phyloP scores from a whole-genome alignment of 2,888 invertebrate genomes.

The Pristionchus mayeri region DNA sequence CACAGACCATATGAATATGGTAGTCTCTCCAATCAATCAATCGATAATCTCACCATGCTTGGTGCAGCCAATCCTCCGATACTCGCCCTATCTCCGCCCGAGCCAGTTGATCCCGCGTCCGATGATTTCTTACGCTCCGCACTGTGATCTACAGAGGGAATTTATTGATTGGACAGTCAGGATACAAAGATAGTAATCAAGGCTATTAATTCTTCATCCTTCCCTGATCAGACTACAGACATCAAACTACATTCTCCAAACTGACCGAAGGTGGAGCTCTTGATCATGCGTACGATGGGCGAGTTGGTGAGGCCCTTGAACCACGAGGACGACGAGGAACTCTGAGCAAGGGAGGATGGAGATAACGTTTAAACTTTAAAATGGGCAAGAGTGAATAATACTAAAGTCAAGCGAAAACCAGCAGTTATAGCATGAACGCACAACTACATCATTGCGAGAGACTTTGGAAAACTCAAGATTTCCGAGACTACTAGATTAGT shows the following conservation, averaged over 20 bases:
- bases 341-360: too few species aligned
- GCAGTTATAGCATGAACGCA: neutral
- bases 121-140: constrained; percentile 36
- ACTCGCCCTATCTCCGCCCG: constrained; percentile 14
- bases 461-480: too few species aligned
- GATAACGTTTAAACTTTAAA: too few species aligned
- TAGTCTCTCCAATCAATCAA: neutral
- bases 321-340: constrained; percentile 59
- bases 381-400: too few species aligned
- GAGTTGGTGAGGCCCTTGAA: constrained; percentile 70
- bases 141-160: neutral
- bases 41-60: constrained; percentile 27
- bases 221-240: neutral
- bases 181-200: too few species aligned
- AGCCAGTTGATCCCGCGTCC: constrained; percentile 22
- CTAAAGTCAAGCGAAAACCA: neutral
- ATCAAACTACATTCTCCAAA: neutral
- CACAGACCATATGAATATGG: neutral
- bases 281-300: constrained; percentile 71
- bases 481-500: neutral
- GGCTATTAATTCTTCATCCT: too few species aligned
- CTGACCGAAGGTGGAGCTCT: constrained; percentile 62
- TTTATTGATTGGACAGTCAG: neutral
- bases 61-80: neutral
- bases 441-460: neutral